Evolutionary conservation across 2,888 invertebrate genomes (phyloP).

Genomic region (Gymnocheta viridis): DNA sequence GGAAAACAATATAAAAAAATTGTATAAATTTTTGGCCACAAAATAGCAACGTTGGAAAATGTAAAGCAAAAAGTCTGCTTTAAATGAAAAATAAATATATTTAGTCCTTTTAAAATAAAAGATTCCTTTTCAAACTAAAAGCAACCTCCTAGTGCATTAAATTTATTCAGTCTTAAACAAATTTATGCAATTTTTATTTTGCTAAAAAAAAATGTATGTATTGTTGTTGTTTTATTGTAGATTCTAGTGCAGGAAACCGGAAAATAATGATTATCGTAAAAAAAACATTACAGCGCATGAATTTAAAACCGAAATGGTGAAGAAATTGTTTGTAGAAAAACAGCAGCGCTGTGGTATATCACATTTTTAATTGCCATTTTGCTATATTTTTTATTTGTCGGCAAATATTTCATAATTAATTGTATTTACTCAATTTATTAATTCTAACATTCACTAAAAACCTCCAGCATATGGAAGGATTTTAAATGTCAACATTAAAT

Average conservation of each 20-base stretch:
- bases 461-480: slow-evolving; percentile 33
- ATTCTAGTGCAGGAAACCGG: slow-evolving; percentile 47
- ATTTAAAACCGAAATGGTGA: background rate
- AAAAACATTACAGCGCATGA: background rate
- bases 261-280: slow-evolving; percentile 54
- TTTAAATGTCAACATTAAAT: too few species aligned
- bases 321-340: background rate
- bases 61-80: too few species aligned
- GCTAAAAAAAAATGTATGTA: background rate
- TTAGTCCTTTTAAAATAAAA: too few species aligned
- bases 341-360: background rate
- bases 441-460: slow-evolving; percentile 40
- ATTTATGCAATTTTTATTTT: background rate
- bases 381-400: background rate
- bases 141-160: too few species aligned
- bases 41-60: too few species aligned
- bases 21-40: too few species aligned
- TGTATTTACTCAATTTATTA: slow-evolving; percentile 57
- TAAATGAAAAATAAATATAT: too few species aligned
- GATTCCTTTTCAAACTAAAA: too few species aligned
- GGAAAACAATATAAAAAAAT: too few species aligned
- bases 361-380: background rate
- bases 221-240: background rate
- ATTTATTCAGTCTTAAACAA: background rate
- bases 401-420: slow-evolving; percentile 40